Evolutionary conservation across 2,797 vertebrate species (phyloP).

Genomic region (Liasis olivaceus): DNA sequence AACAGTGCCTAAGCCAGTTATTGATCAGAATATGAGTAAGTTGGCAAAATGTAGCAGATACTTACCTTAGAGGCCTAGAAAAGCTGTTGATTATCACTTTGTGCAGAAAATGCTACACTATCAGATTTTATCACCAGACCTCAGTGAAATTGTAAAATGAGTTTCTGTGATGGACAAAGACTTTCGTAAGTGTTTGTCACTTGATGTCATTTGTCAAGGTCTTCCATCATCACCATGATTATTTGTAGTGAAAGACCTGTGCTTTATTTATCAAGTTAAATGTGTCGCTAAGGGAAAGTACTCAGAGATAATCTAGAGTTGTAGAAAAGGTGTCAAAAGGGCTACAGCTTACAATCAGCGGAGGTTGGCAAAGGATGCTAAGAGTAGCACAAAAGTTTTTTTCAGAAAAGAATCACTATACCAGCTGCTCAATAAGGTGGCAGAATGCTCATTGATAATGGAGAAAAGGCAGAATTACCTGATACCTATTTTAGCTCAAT

Average conservation of each 20-base stretch:
- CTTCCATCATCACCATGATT: neutral
- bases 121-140: neutral
- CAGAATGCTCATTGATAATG: neutral
- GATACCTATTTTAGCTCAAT: neutral
- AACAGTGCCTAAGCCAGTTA: neutral
- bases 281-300: neutral
- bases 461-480: neutral
- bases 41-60: neutral
- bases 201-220: neutral
- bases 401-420: neutral
- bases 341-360: neutral
- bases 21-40: neutral
- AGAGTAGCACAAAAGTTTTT: neutral
- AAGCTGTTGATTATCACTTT: neutral
- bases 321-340: neutral
- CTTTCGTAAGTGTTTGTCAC: neutral
- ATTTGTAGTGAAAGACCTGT: neutral
- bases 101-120: neutral
- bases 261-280: neutral
- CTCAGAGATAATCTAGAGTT: neutral
- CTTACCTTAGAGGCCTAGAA: neutral
- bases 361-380: neutral
- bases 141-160: neutral
- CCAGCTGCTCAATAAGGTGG: neutral
- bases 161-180: neutral